Evolutionary conservation across 2,888 invertebrate genomes (phyloP).

Genomic region (Alcis repandata): DNA sequence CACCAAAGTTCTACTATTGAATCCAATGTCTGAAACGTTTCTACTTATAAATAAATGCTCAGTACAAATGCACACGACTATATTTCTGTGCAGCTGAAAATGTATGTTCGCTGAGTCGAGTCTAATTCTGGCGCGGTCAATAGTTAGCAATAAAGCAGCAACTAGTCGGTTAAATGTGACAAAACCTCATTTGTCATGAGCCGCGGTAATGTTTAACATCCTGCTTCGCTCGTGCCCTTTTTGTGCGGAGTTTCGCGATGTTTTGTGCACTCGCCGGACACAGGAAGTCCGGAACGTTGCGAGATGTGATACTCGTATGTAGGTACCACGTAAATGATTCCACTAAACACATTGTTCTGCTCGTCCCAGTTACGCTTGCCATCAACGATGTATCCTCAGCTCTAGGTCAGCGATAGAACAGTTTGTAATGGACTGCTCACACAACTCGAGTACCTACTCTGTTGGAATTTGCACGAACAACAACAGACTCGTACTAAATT

Average conservation of each 20-base stretch:
- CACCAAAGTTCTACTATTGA: no score
- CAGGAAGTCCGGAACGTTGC: slow-evolving; percentile 68
- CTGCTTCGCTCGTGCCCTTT: slow-evolving; percentile 61
- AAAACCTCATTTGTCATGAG: slow-evolving; percentile 56
- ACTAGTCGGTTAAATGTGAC: slow-evolving; percentile 46
- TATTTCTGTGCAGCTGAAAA: slow-evolving; percentile 21
- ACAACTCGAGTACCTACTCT: no score
- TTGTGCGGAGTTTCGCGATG: slow-evolving; percentile 65
- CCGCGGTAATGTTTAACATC: slow-evolving; percentile 62
- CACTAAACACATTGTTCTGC: slow-evolving; percentile 33
- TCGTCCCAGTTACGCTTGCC: slow-evolving; percentile 26
- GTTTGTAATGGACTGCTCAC: slow-evolving; percentile 6
- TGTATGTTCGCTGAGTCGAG: slow-evolving; percentile 25
- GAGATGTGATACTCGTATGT: slow-evolving; percentile 59
- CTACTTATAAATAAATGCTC: slow-evolving; percentile 2
- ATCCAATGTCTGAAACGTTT: no score
- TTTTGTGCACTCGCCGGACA: slow-evolving; percentile 64
- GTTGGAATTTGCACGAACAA: background rate
- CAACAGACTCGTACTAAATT: background rate
- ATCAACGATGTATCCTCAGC: slow-evolving; percentile 27
- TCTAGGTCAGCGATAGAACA: slow-evolving; percentile 12
- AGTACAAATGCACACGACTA: background rate
- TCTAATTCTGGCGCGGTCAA: slow-evolving; percentile 52
- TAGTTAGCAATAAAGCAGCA: slow-evolving; percentile 54
- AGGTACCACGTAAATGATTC: slow-evolving; percentile 46